Evolutionary conservation across 2,888 invertebrate species (phyloP).

Genomic region (Formica aserva): DNA sequence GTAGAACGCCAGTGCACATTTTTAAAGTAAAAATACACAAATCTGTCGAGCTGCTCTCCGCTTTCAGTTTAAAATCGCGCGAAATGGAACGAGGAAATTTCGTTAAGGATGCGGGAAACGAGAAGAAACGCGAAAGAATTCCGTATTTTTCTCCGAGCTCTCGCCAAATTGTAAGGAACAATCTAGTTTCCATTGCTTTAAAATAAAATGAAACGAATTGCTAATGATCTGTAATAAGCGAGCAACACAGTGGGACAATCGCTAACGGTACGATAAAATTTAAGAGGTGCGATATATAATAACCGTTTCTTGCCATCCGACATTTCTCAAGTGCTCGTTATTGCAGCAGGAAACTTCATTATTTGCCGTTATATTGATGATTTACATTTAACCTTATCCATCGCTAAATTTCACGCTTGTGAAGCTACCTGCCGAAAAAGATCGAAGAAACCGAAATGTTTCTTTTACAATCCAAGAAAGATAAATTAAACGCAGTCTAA

Average conservation of each 20-base stretch:
- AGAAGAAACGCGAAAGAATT: background rate
- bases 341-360: slow-evolving; percentile 7
- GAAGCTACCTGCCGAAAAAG: background rate
- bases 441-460: background rate
- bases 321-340: slow-evolving; percentile 39
- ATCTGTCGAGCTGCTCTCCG: slow-evolving; percentile 35
- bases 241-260: slow-evolving; percentile 34
- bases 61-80: slow-evolving; percentile 36
- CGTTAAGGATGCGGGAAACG: slow-evolving; percentile 19
- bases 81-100: slow-evolving; percentile 45
- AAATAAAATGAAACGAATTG: slow-evolving; percentile 43
- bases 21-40: slow-evolving; percentile 39
- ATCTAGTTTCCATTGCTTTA: slow-evolving; percentile 30
- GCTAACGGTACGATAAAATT: slow-evolving; percentile 49
- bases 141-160: slow-evolving; percentile 22
- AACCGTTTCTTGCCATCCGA: slow-evolving; percentile 29
- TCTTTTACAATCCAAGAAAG: background rate
- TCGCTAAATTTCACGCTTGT: background rate
- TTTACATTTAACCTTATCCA: slow-evolving; percentile 16
- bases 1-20: background rate
- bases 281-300: slow-evolving; percentile 34
- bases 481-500: slow-evolving; percentile 4
- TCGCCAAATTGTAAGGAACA: background rate
- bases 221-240: slow-evolving; percentile 46
- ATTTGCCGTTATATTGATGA: slow-evolving; percentile 13